phyloP scores from a whole-genome alignment of 2,888 invertebrate genomes.

The Plagiodera versicolora region DNA sequence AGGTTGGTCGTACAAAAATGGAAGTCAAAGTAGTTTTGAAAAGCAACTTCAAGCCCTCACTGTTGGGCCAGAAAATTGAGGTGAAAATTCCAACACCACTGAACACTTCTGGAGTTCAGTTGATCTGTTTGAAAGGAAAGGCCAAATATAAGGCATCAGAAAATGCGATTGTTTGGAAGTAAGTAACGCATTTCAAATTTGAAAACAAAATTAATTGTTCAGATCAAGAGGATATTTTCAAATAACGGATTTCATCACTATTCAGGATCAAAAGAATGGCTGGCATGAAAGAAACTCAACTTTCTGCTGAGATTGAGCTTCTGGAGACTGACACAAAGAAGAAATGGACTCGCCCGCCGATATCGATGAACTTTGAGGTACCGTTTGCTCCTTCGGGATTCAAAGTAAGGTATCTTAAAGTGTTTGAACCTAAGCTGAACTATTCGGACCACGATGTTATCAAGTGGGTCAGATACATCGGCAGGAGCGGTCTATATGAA shows the following conservation, averaged over 20 bases:
- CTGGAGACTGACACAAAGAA: slow-evolving; percentile 98
- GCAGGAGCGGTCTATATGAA: slow-evolving; percentile 98
- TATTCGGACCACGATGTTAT: slow-evolving; percentile 99
- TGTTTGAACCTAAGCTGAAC: slow-evolving; percentile 99
- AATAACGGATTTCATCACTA: background rate
- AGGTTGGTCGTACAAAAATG: slow-evolving; percentile 99
- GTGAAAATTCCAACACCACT: slow-evolving; percentile 98
- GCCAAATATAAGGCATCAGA: slow-evolving; percentile 99
- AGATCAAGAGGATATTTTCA: background rate
- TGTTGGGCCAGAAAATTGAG: slow-evolving; percentile 98
- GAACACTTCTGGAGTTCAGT: slow-evolving; percentile 97
- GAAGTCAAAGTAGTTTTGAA: slow-evolving; percentile 99
- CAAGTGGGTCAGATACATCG: slow-evolving; percentile 99
- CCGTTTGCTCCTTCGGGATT: slow-evolving; percentile 99
- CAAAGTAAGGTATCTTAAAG: slow-evolving; percentile 98
- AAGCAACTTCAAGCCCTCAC: slow-evolving; percentile 97
- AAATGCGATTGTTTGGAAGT: slow-evolving; percentile 97
- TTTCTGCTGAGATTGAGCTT: slow-evolving; percentile 98
- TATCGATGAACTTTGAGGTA: slow-evolving; percentile 99
- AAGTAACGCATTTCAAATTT: slow-evolving; percentile 51
- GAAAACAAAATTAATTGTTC: background rate
- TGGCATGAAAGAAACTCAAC: slow-evolving; percentile 99
- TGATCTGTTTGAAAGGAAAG: slow-evolving; percentile 98
- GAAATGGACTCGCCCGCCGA: slow-evolving; percentile 99
- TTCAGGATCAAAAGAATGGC: slow-evolving; percentile 87